A percentile compares a stretch with the other conserved stretches of the same genome.
These are phyloP conservation scores for Pammene fasciana DNA, from an alignment of 2,888 invertebrate genomes.

Conservation along the genomic window DNA sequence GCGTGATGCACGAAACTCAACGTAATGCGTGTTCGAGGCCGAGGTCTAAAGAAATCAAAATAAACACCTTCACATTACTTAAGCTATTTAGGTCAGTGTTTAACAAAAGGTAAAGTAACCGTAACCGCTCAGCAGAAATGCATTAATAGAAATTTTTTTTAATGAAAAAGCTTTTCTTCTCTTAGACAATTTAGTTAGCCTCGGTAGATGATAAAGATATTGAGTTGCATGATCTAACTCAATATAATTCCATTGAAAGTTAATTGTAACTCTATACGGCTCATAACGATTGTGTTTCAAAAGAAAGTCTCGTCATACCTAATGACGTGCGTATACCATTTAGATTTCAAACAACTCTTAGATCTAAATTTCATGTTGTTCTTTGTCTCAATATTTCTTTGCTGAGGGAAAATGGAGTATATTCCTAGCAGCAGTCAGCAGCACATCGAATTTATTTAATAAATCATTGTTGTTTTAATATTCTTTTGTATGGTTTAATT, in stretches of 20 bases:
- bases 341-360: background rate
- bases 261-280: constrained; percentile 65
- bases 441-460: too few species aligned
- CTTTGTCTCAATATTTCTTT: background rate
- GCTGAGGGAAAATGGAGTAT: too few species aligned
- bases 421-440: too few species aligned
- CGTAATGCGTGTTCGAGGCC: constrained; percentile 66
- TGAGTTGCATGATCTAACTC: constrained; percentile 48
- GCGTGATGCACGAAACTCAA: constrained; percentile 61
- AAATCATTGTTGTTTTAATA: too few species aligned
- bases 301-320: constrained; percentile 66
- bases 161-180: background rate
- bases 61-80: constrained; percentile 46
- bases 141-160: constrained; percentile 39
- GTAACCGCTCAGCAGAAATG: constrained; percentile 21
- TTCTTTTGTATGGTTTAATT: too few species aligned
- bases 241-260: constrained; percentile 64
- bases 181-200: background rate
- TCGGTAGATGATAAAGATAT: constrained; percentile 25
- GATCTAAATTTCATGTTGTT: background rate
- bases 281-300: constrained; percentile 69
- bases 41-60: constrained; percentile 78
- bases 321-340: constrained; percentile 6
- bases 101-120: constrained; percentile 33
- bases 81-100: constrained; percentile 30